Evolutionary conservation across 2,113 vertebrate genomes (phyloP), one percentile per base, ranked within the genome.

Genomic region (Labeo rohita): DNA sequence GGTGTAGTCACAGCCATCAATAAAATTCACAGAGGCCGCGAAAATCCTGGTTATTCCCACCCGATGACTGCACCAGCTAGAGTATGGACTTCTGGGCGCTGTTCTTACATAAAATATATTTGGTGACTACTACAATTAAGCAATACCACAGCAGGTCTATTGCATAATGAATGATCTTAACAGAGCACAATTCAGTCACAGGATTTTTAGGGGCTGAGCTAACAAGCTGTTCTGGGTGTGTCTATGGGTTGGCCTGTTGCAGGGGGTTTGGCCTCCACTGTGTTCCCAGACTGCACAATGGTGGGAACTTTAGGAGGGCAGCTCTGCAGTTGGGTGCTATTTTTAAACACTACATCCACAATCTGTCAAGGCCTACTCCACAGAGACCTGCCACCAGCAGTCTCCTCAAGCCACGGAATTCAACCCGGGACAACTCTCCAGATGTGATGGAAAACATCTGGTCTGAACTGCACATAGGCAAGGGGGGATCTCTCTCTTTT

Each of bases 401-500:
- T 90, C 90, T 93, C 90, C 87, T 90, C 92, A 92, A 91, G 92
- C 93, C 88, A 84, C 84, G 89, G 94, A 95, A 94, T 96, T 92
- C 94, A 95, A 95, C 94, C 94, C 92, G 52, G 92, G 90, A 94
- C 92, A 90, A 90, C 90, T 86, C 90, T 92, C 90, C 91, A 94
- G 92, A 94, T 93, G 94, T 93, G 94, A 95, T 95, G 93, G 93
- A 95, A 95, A 95, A 95, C 94, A 95, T 94, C 94, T 94, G 94
- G 91, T 88, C 90, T 47, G 18, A 92, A 89, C 89, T 94, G 91
- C 89, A 54, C 81, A 90, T 83, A 84, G 90, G 87, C 50, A 73
- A 65, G 68, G 21, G 61, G 39, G 28, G n/a, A 80, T 59, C n/a
- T 70, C 47, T 65, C 23, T 66, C 81, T 36, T 1, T 45, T 23